Evolutionary conservation across 2,888 invertebrate species (phyloP).

Genomic region (Leptodirus hochenwartii): DNA sequence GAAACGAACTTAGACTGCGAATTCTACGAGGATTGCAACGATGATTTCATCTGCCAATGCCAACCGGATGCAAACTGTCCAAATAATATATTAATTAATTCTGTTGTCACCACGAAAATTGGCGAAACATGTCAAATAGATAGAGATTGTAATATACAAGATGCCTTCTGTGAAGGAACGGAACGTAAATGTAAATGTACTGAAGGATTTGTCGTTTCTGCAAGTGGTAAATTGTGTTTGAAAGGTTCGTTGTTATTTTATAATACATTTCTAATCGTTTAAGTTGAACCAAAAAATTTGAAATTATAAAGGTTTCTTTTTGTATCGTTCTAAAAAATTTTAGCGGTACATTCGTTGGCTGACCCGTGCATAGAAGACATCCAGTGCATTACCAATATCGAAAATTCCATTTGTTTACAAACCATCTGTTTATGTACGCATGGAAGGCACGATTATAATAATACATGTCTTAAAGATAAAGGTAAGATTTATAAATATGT

Average conservation of each 20-base stretch:
- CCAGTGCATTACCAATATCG: conserved; percentile 16
- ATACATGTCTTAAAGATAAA: too few species aligned
- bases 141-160: conserved; percentile 17
- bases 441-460: too few species aligned
- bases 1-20: too few species aligned
- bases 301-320: conserved; percentile 4
- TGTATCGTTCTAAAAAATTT: conserved; percentile 12
- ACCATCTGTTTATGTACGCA: conserved; percentile 18
- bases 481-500: too few species aligned
- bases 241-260: conserved; percentile 14
- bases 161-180: conserved; percentile 15
- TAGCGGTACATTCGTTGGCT: too few species aligned
- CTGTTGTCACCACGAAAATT: conserved; percentile 15
- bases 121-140: conserved; percentile 16
- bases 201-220: conserved; percentile 13
- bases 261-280: conserved; percentile 2
- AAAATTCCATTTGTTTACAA: conserved; percentile 16
- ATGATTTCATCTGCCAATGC: conserved; percentile 8
- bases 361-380: conserved; percentile 18
- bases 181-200: conserved; percentile 16
- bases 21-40: conserved; percentile 3
- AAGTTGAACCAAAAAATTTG: background rate
- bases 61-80: background rate
- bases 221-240: conserved; percentile 17
- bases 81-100: too few species aligned